A percentile compares a stretch with the other conserved stretches of the same genome.
Conservation (phyloP, 2,113 vertebrate species). For the mouse (Mus musculus) region GRCm39 chr13:17866501-17867000, state of each 20-base stretch:
- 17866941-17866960: not conserved
- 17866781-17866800: not conserved
- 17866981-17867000: not conserved
- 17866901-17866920: not conserved
- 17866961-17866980: not conserved
- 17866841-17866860: not conserved
- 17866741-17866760: constrained; percentile 5
- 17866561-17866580: not conserved
- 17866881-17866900: not conserved
- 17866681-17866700: not conserved
- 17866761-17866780: not conserved
- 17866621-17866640: not conserved
- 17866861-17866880: not conserved
- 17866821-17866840: not conserved
- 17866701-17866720: not conserved
- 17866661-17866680: not conserved
- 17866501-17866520: not conserved
- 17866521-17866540: not conserved
- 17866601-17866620: not conserved
- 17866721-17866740: not conserved
- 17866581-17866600: not conserved
- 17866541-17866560: not conserved
- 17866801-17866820: not conserved
- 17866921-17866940: not conserved
- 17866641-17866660: not conserved